Base-by-base conservation (phyloP, 1,140 invertebrate species). In the Teleogryllus occipitalis region DNA sequence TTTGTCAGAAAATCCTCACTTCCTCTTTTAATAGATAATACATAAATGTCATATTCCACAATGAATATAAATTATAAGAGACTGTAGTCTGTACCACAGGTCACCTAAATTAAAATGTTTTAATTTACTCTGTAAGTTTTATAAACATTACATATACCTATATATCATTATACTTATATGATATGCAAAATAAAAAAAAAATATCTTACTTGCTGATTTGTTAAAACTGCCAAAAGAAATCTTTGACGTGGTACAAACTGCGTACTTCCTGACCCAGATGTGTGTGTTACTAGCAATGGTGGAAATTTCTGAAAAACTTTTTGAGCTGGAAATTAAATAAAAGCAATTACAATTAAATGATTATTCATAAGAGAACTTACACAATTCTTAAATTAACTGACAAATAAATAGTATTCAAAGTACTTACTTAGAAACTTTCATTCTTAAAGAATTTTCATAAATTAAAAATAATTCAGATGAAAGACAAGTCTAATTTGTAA, bases 191-290 rank as follows among this genome's bases (percentile, higher is more conserved):
- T 39, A 2, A 2, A 18, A 65, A 65, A 65, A 18, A 65, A 54
- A 54, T 8, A 76, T 87, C 86, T 84, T 85, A 93, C 91, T 84
- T 90, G 85, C 83, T 91, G 87, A 82, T 89, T 90, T 79, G 88
- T 85, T 15, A 93, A 82, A 80, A 87, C 86, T 18, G 92, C 88
- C 73, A 93, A 83, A 21, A 94, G 84, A 39, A 94, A 85, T 80
- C 90, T 88, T 85, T 94, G 92, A 72, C 93, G 85, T 0, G 93
- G 93, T 80, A 93, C 88, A 84, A 92, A 92, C 7, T 48, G 79
- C 15, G 47, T 39, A 5, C 27, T 80, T 78, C 82, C 77, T 75
- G 80, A 27, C 79, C 81, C 54, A 22, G 83, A 84, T 75, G 87
- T 18, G 7, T 65, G 54, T 65, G 54, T 84, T 22, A 84, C 81